Evolutionary conservation across 2,113 vertebrate species (phyloP).

Genomic region (Nothobranchius furzeri): DNA sequence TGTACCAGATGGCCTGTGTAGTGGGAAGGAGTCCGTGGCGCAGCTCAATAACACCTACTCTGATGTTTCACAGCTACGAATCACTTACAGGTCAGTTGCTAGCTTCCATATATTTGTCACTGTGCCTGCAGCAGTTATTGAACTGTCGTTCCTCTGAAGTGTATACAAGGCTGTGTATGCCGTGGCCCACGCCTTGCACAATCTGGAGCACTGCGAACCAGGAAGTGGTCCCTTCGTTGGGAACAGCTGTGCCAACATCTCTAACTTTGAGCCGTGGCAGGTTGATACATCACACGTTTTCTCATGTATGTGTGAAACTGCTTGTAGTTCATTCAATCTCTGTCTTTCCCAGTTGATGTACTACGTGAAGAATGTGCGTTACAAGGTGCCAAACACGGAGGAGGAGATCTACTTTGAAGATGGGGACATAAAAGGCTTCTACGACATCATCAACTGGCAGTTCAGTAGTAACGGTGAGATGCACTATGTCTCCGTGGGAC

Average conservation of each 20-base stretch:
- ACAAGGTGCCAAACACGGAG: conserved; percentile 75
- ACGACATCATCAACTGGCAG: conserved; percentile 88
- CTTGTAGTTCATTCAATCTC: neutral
- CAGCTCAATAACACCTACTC: conserved; percentile 81
- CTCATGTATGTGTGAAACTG: neutral
- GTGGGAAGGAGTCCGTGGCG: conserved; percentile 74
- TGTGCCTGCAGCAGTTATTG: neutral
- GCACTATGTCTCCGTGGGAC: conserved; percentile 76
- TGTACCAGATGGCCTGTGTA: conserved; percentile 73
- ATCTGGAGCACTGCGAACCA: conserved; percentile 71
- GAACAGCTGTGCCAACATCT: conserved; percentile 75
- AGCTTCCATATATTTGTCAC: neutral
- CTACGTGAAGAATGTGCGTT: conserved; percentile 82
- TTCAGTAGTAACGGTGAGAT: conserved; percentile 66
- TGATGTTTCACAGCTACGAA: conserved; percentile 84
- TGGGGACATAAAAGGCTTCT: conserved; percentile 78
- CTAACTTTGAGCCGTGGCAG: conserved; percentile 85
- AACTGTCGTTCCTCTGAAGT: conserved; percentile 40
- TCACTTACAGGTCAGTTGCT: conserved; percentile 78
- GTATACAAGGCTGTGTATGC: conserved; percentile 86
- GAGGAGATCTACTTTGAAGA: conserved; percentile 70
- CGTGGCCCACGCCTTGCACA: conserved; percentile 82
- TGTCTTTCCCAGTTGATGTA: conserved; percentile 79
- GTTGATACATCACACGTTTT: conserved; percentile 34
- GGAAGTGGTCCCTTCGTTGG: conserved; percentile 75